Evolutionary conservation across 2,888 invertebrate species (phyloP), one percentile per base, ranked within the genome.

Genomic region (Phortica okadai): DNA sequence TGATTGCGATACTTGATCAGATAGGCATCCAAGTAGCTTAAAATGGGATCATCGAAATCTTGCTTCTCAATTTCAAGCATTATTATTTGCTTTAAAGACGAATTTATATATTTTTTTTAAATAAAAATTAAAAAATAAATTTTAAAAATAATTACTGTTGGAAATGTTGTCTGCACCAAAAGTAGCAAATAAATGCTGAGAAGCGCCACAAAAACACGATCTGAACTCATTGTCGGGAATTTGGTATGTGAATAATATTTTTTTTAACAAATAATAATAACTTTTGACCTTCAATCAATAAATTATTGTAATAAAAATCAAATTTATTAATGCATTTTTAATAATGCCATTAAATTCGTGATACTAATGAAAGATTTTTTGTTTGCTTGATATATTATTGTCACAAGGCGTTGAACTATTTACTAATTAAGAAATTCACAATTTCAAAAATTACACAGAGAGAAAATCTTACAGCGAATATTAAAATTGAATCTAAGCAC

Each of bases 141-240:
- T 11, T 25, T 62, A 6, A 25, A 25, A 10, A 33, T 33, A 33
- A 33, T 33, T 33, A 33, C 33, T 33, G 33, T 33, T 33, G 33
- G 33, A 33, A 33, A 33, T 33, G 33, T 33, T 33, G 33, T 33
- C 33, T 33, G 33, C 59, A 67, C 41, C 59, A 41, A 58, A n/a
- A 78, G n/a, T 69, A 10, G 76, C 54, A 73, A 2, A 66, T 25
- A 79, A 41, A 72, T 25, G 74, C n/a, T 74, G 25, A 62, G 25
- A 2, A 33, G 33, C 33, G 33, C 33, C 4, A 33, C 25, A 10
- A 11, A 16, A 56, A 56, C 56, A 62, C 33, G 16, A 25, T 62
- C 62, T 62, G 62, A 25, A 25, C 6, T 0, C 62, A 62, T 62
- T 62, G 33, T 21, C 21, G 62, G 25, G n/a, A 33, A 33, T 33